Conservation (phyloP, 1,140 invertebrate genomes). For the Drosophila bifasciata region DNA sequence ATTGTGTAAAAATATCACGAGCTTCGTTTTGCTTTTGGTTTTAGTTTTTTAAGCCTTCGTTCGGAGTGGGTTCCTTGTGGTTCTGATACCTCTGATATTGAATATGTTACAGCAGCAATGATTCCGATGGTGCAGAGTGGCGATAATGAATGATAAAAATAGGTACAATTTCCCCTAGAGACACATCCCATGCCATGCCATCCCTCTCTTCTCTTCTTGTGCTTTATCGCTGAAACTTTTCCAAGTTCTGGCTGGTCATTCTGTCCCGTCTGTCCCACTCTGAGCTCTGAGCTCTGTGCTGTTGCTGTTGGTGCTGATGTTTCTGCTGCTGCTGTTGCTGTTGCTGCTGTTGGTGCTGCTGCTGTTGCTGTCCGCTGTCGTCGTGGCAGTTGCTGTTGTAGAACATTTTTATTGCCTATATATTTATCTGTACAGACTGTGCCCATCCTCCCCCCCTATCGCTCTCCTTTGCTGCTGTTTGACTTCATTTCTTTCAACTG, state of each 20-base stretch:
- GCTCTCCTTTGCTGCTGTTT: conserved; percentile 32
- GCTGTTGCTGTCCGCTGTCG: not conserved
- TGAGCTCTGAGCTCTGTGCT: too few relatives aligned
- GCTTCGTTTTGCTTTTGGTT: too few relatives aligned
- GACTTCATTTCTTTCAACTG: conserved; percentile 70
- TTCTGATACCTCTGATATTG: too few relatives aligned
- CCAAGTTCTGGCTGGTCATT: conserved; percentile 16
- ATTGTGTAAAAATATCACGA: too few relatives aligned
- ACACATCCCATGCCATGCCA: not conserved
- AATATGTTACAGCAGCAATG: too few relatives aligned
- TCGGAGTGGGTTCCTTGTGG: too few relatives aligned
- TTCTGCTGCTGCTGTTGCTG: too few relatives aligned
- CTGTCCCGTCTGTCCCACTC: not conserved
- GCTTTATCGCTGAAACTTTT: conserved; percentile 15
- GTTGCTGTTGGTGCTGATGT: too few relatives aligned
- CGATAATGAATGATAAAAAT: not conserved
- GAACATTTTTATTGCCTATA: conserved; percentile 76
- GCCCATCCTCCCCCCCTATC: too few relatives aligned
- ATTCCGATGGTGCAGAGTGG: too few relatives aligned
- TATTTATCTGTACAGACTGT: conserved; percentile 40
- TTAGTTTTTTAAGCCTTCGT: too few relatives aligned
- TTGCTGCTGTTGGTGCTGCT: too few relatives aligned
- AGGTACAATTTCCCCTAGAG: conserved; percentile 3
- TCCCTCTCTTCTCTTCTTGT: not conserved
- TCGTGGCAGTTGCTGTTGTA: conserved; percentile 51